Percentiles rank a stretch among this genome's conserved stretches.
Evolutionary conservation across 2,797 vertebrate species (phyloP).

Genomic region (Argya squamiceps): DNA sequence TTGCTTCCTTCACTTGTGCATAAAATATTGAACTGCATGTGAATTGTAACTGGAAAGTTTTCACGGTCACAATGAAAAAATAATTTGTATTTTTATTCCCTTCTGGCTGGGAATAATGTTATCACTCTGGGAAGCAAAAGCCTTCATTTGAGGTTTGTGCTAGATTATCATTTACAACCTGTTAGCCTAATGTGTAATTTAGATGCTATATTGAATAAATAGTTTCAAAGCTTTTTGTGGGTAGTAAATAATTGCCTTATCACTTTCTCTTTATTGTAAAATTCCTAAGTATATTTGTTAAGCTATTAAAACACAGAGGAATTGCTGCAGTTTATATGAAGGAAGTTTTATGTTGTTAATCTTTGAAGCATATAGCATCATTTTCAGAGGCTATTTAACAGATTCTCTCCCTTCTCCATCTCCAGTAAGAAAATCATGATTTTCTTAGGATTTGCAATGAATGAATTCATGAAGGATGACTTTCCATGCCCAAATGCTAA

Average conservation of each 20-base stretch:
- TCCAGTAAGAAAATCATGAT: neutral
- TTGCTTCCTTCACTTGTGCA: slow-evolving; percentile 48
- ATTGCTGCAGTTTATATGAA: slow-evolving; percentile 32
- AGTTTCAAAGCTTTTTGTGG: slow-evolving; percentile 42
- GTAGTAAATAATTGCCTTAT: slow-evolving; percentile 41
- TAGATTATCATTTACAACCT: slow-evolving; percentile 39
- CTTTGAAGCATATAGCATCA: slow-evolving; percentile 9
- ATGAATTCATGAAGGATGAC: neutral
- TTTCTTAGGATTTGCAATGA: neutral
- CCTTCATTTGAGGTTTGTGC: neutral
- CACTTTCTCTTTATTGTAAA: slow-evolving; percentile 17
- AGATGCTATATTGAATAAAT: slow-evolving; percentile 34
- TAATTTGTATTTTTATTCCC: slow-evolving; percentile 11
- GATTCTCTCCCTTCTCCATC: neutral
- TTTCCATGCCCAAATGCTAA: neutral
- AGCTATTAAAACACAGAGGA: slow-evolving; percentile 24
- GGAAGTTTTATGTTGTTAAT: slow-evolving; percentile 34
- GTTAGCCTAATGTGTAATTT: slow-evolving; percentile 60
- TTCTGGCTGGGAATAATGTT: neutral
- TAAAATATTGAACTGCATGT: slow-evolving; percentile 51
- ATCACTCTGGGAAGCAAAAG: slow-evolving; percentile 18
- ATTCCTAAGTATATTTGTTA: slow-evolving; percentile 37
- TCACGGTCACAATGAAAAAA: neutral
- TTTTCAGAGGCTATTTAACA: slow-evolving; percentile 27
- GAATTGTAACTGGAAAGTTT: slow-evolving; percentile 56